Conservation (phyloP, 2,797 vertebrate genomes). For the Malurus splendens region DNA sequence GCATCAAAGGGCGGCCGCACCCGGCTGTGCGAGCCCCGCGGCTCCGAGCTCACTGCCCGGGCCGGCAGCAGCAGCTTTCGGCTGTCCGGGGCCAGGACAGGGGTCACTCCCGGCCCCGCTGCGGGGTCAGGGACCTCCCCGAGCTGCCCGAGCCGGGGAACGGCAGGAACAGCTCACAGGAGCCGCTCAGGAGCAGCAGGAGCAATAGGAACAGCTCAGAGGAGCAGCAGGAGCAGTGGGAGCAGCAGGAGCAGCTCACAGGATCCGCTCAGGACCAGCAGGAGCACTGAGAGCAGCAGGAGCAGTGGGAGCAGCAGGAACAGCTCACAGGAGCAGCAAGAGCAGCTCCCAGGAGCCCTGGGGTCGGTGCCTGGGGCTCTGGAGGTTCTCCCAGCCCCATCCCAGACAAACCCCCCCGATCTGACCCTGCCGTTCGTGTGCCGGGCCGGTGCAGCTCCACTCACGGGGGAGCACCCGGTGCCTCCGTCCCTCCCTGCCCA, state of each 20-base stretch:
- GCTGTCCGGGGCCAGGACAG: no score
- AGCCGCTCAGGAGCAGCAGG: background rate
- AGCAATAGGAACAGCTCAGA: background rate
- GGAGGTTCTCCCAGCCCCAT: rapidly evolving
- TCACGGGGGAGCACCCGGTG: background rate
- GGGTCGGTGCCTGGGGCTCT: background rate
- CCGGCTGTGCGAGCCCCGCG: background rate
- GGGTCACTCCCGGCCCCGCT: no score
- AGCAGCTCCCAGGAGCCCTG: background rate
- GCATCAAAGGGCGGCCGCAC: background rate
- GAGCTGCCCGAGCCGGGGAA: background rate
- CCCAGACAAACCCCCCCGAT: rapidly evolving
- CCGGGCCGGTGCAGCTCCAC: background rate
- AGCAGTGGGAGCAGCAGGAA: background rate
- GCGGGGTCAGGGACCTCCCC: background rate
- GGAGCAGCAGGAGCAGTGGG: no score
- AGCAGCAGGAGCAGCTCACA: background rate
- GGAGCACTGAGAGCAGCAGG: no score
- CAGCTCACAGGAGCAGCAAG: background rate
- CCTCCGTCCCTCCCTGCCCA: background rate
- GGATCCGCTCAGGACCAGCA: no score
- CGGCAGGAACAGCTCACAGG: background rate
- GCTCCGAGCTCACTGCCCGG: background rate
- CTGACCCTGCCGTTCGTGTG: rapidly evolving
- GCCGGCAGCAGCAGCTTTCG: no score